These are phyloP conservation scores for Dendrolimus kikuchii DNA, from an alignment of 1,140 invertebrate genomes.

Conservation along the genomic window DNA sequence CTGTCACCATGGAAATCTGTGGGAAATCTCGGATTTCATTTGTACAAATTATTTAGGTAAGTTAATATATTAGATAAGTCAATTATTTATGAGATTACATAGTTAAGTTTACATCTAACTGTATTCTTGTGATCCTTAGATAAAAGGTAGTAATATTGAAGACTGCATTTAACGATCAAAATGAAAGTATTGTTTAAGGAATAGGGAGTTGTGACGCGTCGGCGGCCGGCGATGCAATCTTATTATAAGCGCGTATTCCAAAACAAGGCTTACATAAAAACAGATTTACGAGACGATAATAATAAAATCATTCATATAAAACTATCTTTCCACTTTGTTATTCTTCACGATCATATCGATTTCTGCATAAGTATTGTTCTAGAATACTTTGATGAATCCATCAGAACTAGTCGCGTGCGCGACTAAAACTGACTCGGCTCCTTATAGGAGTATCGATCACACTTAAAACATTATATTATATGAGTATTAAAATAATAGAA, in stretches of 20 bases:
- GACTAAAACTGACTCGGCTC: too few relatives aligned
- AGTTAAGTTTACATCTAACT: constrained; percentile 47
- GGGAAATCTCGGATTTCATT: constrained; percentile 46
- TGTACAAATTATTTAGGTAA: constrained; percentile 69
- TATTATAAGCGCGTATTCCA: too few relatives aligned
- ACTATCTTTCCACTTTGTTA: too few relatives aligned
- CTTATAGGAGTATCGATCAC: too few relatives aligned
- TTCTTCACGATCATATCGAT: too few relatives aligned
- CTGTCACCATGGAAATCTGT: constrained; percentile 45
- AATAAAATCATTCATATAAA: neutral
- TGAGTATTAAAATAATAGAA: too few relatives aligned
- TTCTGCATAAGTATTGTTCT: too few relatives aligned
- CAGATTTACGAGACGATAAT: neutral
- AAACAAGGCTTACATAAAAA: too few relatives aligned
- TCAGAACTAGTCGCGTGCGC: too few relatives aligned
- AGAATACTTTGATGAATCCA: too few relatives aligned
- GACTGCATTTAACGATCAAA: constrained; percentile 63
- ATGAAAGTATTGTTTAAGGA: constrained; percentile 24
- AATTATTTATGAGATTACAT: constrained; percentile 70
- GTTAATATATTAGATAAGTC: constrained; percentile 47
- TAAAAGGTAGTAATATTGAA: constrained; percentile 49
- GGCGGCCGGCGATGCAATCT: too few relatives aligned
- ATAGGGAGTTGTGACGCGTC: neutral
- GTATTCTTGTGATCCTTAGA: constrained; percentile 62
- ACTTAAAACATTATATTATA: too few relatives aligned